These are phyloP conservation scores for Takifugu flavidus DNA, from an alignment of 2,113 vertebrate species.

Conservation along the genomic window DNA sequence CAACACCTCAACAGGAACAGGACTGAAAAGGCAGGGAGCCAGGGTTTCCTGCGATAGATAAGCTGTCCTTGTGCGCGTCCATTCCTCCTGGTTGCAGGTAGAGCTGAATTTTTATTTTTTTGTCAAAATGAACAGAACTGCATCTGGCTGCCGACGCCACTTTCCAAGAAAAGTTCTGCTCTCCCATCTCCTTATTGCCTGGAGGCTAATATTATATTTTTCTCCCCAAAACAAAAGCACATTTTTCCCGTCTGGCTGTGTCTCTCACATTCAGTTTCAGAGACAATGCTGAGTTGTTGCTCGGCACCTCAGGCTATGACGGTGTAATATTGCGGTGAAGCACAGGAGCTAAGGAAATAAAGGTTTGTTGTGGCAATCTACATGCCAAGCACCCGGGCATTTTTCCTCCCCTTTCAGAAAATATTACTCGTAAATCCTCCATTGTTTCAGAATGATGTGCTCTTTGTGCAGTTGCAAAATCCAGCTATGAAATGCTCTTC, in stretches of 20 bases:
- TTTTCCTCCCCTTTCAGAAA: conserved; percentile 6
- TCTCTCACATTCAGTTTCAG: conserved; percentile 33
- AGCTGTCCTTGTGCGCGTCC: background rate
- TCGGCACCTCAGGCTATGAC: conserved; percentile 43
- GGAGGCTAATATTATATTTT: conserved; percentile 26
- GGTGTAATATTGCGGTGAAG: conserved; percentile 3
- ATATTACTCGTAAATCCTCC: conserved; percentile 11
- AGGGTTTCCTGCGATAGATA: background rate
- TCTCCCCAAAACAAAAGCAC: conserved; percentile 30
- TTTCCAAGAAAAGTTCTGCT: conserved; percentile 50
- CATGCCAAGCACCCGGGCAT: conserved; percentile 5
- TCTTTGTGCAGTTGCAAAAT: background rate
- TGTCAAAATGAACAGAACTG: background rate
- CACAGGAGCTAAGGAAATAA: conserved; percentile 10
- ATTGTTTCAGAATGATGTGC: conserved; percentile 12
- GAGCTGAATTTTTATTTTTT: background rate
- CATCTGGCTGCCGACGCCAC: conserved; percentile 12
- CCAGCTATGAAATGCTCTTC: conserved; percentile 1
- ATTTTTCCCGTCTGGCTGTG: conserved; percentile 18
- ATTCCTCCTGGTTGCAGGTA: background rate
- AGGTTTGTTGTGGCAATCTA: conserved; percentile 6
- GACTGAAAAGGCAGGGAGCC: background rate
- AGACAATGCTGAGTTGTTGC: conserved; percentile 35
- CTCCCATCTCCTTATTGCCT: conserved; percentile 33
- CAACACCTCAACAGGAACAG: conserved; percentile 2